These are phyloP conservation scores for Melolontha melolontha DNA, from an alignment of 2,888 invertebrate genomes.

Conservation along the genomic window DNA sequence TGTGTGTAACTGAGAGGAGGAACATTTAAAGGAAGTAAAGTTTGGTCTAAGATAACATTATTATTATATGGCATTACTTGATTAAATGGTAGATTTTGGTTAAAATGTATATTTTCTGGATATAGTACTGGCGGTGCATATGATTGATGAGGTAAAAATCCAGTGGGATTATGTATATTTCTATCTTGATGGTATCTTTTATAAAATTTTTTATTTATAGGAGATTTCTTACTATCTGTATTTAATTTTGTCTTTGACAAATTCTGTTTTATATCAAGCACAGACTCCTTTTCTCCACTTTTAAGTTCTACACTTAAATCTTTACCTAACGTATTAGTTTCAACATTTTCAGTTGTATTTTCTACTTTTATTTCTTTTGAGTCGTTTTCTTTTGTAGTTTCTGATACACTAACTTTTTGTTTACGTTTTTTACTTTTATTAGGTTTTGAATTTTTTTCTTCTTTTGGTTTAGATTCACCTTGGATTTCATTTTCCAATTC, in stretches of 20 bases:
- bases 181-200: conserved; percentile 22
- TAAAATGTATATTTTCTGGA: conserved; percentile 20
- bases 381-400: conserved; percentile 11
- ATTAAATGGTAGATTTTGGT: conserved; percentile 14
- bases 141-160: conserved; percentile 3
- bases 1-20: conserved; percentile 52
- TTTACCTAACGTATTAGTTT: conserved; percentile 20
- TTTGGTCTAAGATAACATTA: conserved; percentile 48
- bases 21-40: conserved; percentile 52
- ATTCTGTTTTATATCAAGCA: conserved; percentile 3
- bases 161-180: conserved; percentile 5
- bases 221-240: conserved; percentile 8
- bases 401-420: conserved; percentile 24
- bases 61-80: conserved; percentile 19
- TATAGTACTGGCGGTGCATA: conserved; percentile 3
- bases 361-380: background rate
- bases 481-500: conserved; percentile 68
- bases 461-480: conserved; percentile 51
- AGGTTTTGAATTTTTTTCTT: conserved; percentile 42
- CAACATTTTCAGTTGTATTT: conserved; percentile 3
- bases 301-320: background rate
- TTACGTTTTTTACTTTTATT: conserved; percentile 47
- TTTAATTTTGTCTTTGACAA: conserved; percentile 2
- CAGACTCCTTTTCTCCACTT: conserved; percentile 3
- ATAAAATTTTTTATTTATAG: conserved; percentile 3